A percentile compares a stretch with the other conserved stretches of the same genome.
These are phyloP conservation scores for Lasioglossum villosulum DNA, from an alignment of 2,888 invertebrate genomes.

Conservation along the genomic window DNA sequence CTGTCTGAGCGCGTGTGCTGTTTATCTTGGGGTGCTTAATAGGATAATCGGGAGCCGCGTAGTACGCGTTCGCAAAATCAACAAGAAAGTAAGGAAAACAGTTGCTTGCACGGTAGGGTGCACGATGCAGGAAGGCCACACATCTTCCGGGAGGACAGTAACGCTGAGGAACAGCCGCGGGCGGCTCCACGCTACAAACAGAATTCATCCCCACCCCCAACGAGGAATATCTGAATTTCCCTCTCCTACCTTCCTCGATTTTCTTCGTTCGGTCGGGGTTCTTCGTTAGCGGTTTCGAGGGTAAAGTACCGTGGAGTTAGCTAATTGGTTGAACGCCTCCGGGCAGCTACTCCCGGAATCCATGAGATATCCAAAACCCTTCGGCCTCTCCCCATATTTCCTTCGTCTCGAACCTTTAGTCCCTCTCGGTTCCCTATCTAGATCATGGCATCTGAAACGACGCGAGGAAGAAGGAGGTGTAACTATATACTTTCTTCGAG, in stretches of 20 bases:
- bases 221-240: constrained; percentile 60
- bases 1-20: neutral
- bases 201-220: constrained; percentile 22
- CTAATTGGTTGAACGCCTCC: constrained; percentile 82
- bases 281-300: constrained; percentile 79
- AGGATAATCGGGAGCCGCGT: neutral
- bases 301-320: constrained; percentile 80
- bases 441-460: constrained; percentile 61
- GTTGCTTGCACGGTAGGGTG: neutral
- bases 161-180: constrained; percentile 51
- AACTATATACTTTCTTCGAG: constrained; percentile 64
- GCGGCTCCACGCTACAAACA: constrained; percentile 52
- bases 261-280: constrained; percentile 72
- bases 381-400: constrained; percentile 51
- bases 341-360: constrained; percentile 76
- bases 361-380: constrained; percentile 70
- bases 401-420: constrained; percentile 36
- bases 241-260: constrained; percentile 59
- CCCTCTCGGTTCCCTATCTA: constrained; percentile 56
- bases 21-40: neutral
- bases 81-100: constrained; percentile 24
- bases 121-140: constrained; percentile 40
- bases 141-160: constrained; percentile 44
- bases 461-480: constrained; percentile 51
- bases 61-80: constrained; percentile 27